Evolutionary conservation across 2,888 invertebrate genomes (phyloP), one percentile per base, ranked within the genome.

Genomic region (Scaptomyza caliginosa): DNA sequence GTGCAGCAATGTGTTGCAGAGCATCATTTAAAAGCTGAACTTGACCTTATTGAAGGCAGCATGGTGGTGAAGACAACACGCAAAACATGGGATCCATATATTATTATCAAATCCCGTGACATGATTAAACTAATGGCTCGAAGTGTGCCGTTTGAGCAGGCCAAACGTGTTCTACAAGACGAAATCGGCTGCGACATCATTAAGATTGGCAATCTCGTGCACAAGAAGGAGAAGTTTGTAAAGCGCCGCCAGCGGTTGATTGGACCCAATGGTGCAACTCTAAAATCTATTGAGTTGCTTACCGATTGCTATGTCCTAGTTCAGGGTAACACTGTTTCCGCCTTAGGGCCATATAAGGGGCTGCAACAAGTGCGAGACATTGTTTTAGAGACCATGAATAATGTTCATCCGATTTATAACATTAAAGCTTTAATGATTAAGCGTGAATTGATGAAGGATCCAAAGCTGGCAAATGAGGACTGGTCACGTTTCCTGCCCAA

Each of bases 81-180:
- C 52, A 98, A 99, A 93, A 99, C 99, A 0, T 99, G 98, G 98
- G 99, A 99, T 92, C 99, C 99, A 0, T 99, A 96, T 81, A 96
- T 98, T 52, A 97, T 99, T 40, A 93, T 99, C 24, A 99, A 99
- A 92, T 98, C 98, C 0, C 93, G 99, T 66, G 99, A 99, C 91
- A 94, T 99, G 92, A 96, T 99, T 82, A 99, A 98, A 91, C 92
- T 99, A 2, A 92, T 99, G 84, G 96, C 99, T 0, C 93, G 99
- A 76, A 98, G 98, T 91, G 99, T 99, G 1, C 99, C 99, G 0
- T 97, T 96, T 82, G 99, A 99, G 91, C 99, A 99, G 92, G 98
- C 98, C 2, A 94, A 94, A 11, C 93, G 95, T 77, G 96, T 97
- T 1, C 91, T 97, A 24, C 95, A 97, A 79, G 99, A 99, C 91